Conservation (phyloP, 30 jellyfish, hydroid and myxozoan species). For the Aurelia sp. region DNA sequence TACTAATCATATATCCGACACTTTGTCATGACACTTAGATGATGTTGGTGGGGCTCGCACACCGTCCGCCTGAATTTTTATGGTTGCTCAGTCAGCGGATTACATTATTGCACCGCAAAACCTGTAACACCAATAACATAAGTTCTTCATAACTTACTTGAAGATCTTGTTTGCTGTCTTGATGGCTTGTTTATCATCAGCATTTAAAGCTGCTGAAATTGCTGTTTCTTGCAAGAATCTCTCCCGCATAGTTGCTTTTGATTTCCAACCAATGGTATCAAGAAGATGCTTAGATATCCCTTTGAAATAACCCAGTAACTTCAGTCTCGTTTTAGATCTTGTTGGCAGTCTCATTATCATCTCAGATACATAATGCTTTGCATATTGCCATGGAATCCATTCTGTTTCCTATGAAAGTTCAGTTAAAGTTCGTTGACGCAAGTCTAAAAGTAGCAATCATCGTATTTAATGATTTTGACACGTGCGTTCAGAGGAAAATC, state of each 20-base stretch:
- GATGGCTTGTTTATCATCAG: conserved; percentile 50
- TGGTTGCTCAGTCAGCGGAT: too few relatives aligned
- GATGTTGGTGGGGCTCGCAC: too few relatives aligned
- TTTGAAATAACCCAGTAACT: conserved; percentile 19
- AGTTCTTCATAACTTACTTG: conserved; percentile 3
- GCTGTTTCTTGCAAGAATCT: conserved; percentile 57
- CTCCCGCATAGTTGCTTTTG: conserved; percentile 26
- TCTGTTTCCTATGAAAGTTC: conserved; percentile 32
- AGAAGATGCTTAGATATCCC: conserved; percentile 36
- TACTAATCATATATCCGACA: too few relatives aligned
- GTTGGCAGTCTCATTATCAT: conserved; percentile 60
- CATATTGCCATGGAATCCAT: conserved; percentile 80
- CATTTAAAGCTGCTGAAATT: conserved; percentile 66
- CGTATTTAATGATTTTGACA: too few relatives aligned
- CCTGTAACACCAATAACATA: too few relatives aligned
- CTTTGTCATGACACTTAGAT: too few relatives aligned
- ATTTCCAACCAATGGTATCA: conserved; percentile 50
- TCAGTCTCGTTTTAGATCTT: conserved; percentile 39
- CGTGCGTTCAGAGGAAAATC: too few relatives aligned
- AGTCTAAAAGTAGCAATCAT: too few relatives aligned
- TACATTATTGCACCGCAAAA: too few relatives aligned
- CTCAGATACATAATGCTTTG: conserved; percentile 40
- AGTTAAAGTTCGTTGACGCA: too few relatives aligned
- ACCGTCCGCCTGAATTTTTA: too few relatives aligned
- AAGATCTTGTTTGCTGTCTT: conserved; percentile 33